Conservation (phyloP, 2,113 vertebrate genomes). For the Rattus norvegicus region DNA sequence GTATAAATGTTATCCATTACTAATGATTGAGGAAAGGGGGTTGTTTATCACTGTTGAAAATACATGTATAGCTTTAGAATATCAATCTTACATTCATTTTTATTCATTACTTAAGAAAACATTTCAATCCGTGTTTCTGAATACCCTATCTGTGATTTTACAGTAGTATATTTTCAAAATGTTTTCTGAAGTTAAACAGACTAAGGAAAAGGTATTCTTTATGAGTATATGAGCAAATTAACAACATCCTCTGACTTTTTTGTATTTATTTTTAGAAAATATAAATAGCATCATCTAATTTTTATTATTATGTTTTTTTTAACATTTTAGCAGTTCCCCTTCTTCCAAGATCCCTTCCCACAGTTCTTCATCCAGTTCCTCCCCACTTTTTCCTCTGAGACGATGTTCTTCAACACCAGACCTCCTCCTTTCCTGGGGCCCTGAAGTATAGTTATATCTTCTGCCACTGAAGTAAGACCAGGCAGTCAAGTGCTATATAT, state of each 20-base stretch:
- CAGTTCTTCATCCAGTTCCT: too few relatives aligned
- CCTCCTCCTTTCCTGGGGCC: too few relatives aligned
- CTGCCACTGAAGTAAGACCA: too few relatives aligned
- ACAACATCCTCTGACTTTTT: not conserved
- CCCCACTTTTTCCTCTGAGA: too few relatives aligned
- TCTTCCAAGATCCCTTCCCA: too few relatives aligned
- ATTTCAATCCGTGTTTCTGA: not conserved
- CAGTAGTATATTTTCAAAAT: not conserved
- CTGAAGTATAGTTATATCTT: too few relatives aligned
- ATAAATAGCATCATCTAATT: not conserved
- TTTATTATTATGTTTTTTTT: not conserved
- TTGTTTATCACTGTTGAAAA: not conserved
- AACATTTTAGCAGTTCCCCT: too few relatives aligned
- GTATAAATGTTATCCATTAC: not conserved
- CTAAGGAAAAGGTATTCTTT: not conserved
- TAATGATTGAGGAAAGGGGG: not conserved
- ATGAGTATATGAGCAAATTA: not conserved
- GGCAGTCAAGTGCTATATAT: too few relatives aligned
- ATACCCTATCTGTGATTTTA: not conserved
- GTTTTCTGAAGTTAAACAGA: not conserved
- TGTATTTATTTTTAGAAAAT: not conserved
- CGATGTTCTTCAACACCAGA: too few relatives aligned
- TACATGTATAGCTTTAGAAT: not conserved
- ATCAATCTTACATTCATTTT: not conserved
- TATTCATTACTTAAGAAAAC: not conserved